A percentile compares a stretch with the other conserved stretches of the same genome.
These are phyloP conservation scores for Abrostola tripartita DNA, from an alignment of 2,888 invertebrate species.

Conservation along the genomic window DNA sequence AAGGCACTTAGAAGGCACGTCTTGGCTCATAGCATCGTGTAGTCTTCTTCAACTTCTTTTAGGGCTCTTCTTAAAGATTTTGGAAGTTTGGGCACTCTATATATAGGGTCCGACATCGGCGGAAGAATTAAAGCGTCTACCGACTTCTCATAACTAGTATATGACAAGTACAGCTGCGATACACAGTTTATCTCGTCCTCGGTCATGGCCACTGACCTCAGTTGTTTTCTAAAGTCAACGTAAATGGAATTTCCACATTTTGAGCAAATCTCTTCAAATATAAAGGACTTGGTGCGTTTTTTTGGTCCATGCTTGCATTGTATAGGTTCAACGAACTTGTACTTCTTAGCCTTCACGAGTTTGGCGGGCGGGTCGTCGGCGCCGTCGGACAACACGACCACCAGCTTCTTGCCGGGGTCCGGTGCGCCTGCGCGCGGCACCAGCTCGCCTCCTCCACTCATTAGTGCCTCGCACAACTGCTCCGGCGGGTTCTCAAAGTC, in stretches of 20 bases:
- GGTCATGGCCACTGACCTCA: constrained; percentile 75
- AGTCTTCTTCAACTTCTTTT: constrained; percentile 71
- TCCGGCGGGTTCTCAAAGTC: constrained; percentile 81
- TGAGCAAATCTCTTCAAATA: constrained; percentile 73
- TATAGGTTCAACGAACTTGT: constrained; percentile 77
- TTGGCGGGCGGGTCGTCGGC: constrained; percentile 63
- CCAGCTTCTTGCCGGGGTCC: constrained; percentile 63
- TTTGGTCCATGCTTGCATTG: constrained; percentile 70
- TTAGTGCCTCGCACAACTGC: constrained; percentile 75
- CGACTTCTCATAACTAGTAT: constrained; percentile 76
- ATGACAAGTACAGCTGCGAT: constrained; percentile 77
- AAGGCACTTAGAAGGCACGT: constrained; percentile 35
- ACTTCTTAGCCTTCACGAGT: constrained; percentile 64
- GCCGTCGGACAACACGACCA: constrained; percentile 70
- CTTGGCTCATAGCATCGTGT: constrained; percentile 63
- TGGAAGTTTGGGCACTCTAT: constrained; percentile 77
- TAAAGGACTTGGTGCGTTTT: constrained; percentile 64
- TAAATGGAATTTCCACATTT: constrained; percentile 78
- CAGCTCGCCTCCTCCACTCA: constrained; percentile 81
- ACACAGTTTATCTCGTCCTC: constrained; percentile 78
- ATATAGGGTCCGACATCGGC: constrained; percentile 80
- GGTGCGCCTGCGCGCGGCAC: constrained; percentile 69
- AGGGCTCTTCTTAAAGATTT: constrained; percentile 71
- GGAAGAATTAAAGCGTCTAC: constrained; percentile 74
- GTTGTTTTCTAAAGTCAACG: constrained; percentile 75